Percentiles rank a stretch among this genome's conserved stretches.
These are phyloP conservation scores for Philhelius pedissequus DNA, from an alignment of 2,888 invertebrate species.

Conservation along the genomic window DNA sequence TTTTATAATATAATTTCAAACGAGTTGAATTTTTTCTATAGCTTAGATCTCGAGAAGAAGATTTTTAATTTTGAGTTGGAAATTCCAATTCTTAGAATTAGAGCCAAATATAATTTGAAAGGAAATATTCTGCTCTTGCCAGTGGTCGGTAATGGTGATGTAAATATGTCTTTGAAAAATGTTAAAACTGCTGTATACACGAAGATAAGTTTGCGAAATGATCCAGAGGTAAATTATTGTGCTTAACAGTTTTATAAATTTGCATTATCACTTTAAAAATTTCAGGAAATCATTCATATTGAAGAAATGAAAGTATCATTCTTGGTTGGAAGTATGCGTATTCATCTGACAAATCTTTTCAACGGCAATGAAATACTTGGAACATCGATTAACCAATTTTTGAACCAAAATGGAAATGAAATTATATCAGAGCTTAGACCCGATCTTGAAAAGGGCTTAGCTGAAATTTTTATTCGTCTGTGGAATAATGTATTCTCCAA, in stretches of 20 bases:
- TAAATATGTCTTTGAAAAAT: slow-evolving; percentile 80
- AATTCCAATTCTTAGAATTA: slow-evolving; percentile 81
- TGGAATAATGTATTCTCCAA: slow-evolving; percentile 82
- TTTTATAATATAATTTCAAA: neutral
- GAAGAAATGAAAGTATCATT: slow-evolving; percentile 82
- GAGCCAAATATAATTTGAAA: slow-evolving; percentile 81
- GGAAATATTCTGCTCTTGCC: slow-evolving; percentile 82
- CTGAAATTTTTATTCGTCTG: slow-evolving; percentile 81
- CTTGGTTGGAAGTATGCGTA: slow-evolving; percentile 80
- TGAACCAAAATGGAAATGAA: slow-evolving; percentile 82
- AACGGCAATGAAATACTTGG: slow-evolving; percentile 83
- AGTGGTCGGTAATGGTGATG: slow-evolving; percentile 81
- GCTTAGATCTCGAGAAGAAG: slow-evolving; percentile 80
- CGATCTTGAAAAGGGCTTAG: slow-evolving; percentile 80
- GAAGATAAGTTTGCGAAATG: slow-evolving; percentile 79
- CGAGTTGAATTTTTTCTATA: slow-evolving; percentile 69
- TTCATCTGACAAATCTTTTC: slow-evolving; percentile 82
- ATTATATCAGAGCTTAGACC: slow-evolving; percentile 82
- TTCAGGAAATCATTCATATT: slow-evolving; percentile 79
- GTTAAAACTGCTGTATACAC: slow-evolving; percentile 81
- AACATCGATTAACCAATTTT: slow-evolving; percentile 81
- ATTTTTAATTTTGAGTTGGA: slow-evolving; percentile 81
- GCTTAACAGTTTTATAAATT: neutral
- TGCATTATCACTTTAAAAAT: neutral
- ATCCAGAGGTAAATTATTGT: slow-evolving; percentile 74